Evolutionary conservation across 2,797 vertebrate genomes (phyloP), one percentile per base, ranked within the genome.

Genomic region (Chrysocyon brachyurus): DNA sequence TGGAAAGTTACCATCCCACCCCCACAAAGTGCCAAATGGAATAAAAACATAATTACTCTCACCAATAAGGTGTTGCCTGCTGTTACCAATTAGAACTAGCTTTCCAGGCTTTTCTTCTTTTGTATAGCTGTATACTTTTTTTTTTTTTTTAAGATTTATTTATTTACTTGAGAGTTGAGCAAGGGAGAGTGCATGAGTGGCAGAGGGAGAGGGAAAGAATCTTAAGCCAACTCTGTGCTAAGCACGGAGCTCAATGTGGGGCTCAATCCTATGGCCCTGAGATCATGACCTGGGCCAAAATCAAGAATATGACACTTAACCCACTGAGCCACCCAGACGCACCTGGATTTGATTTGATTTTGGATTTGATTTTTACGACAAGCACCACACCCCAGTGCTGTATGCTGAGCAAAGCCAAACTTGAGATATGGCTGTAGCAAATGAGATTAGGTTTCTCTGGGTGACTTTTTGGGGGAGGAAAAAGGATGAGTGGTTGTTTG

Each of bases 301-400:
- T 16, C 15, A 63, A 63, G 61, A 33, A n/a, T 33, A 8, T 2
- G n/a, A 33, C 3, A 9, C 66, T 68, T 66, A 68, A 68, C n/a
- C 8, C 1, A 68, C n/a, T 0, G 8, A 17, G 10, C 66, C 66
- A 68, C 8, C n/a, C 66, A 68, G n/a, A n/a, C 3, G 7, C 64
- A 31, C 28, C n/a, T 54, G n/a, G 61, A 63, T 95, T 97, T 89
- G 72, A 56, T 72, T 96, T 96, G n/a, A n/a, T n/a, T n/a, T n/a
- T 54, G n/a, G 61, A 63, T 95, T 97, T 89, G 72, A 56, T 72
- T 96, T 96, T 78, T 88, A 89, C 91, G 91, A 94, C 49, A 72
- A 79, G 56, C 21, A 57, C 52, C 33, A 68, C 19, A 46, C 8
- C 31, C 56, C 73, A 26, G 28, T 57, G 56, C 70, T 72, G 1